Evolutionary conservation across 2,888 invertebrate genomes (phyloP).

Genomic region (Kryphioiulus occultus): DNA sequence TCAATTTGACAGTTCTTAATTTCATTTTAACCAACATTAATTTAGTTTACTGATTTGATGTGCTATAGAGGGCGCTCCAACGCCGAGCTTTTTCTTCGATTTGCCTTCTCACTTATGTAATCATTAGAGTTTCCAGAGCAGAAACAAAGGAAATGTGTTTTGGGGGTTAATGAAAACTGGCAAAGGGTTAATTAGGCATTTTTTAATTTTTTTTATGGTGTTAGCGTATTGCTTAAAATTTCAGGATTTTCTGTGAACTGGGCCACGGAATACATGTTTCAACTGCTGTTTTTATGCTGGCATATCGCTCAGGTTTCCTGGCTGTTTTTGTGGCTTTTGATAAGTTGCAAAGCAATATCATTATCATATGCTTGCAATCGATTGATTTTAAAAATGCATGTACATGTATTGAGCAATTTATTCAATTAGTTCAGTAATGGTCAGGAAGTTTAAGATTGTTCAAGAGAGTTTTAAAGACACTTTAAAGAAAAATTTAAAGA

Average conservation of each 20-base stretch:
- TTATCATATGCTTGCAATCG: not conserved
- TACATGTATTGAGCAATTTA: too few species aligned
- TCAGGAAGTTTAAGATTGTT: too few species aligned
- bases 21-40: not conserved
- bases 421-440: too few species aligned
- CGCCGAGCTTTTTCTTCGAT: not conserved
- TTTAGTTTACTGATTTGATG: not conserved
- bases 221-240: not conserved
- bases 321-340: not conserved
- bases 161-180: constrained; percentile 2
- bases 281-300: not conserved
- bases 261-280: not conserved
- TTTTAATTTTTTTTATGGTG: not conserved
- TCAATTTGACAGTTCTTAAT: not conserved
- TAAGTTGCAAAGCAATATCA: not conserved
- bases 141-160: constrained; percentile 23
- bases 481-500: too few species aligned
- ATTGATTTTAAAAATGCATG: too few species aligned
- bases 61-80: not conserved
- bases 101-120: not conserved
- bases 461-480: too few species aligned
- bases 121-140: not conserved
- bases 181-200: constrained; percentile 23
- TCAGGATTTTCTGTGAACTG: constrained; percentile 7
- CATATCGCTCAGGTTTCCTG: not conserved